Evolutionary conservation across 2,888 invertebrate species (phyloP), one percentile per base, ranked within the genome.

Genomic region (Drosophila kuntzei): DNA sequence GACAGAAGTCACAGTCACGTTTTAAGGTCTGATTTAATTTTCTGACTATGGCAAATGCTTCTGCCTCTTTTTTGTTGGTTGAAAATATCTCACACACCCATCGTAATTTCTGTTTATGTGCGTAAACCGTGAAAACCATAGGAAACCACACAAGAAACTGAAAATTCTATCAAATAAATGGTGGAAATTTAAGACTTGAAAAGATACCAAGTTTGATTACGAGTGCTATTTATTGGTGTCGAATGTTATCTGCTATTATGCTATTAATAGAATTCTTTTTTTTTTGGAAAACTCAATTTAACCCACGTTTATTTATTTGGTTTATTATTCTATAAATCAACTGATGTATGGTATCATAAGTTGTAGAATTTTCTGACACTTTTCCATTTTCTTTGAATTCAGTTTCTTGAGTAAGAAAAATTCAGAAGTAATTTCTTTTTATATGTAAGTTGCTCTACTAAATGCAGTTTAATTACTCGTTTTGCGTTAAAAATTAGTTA

Each of bases 21-120:
- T 82, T 84, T 67, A 84, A 79, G 72, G 70, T 69, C 61, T 76
- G 75, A 83, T 81, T 82, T 81, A 73, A 84, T 81, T 82, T 76
- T 60, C 63, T 32, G 44, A 16, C 58, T 58, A 27, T 43, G 61
- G 54, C n/a, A 25, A 27, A 14, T 25, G n/a, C 18, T 37, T 69
- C 46, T 58, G 14, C 6, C 25, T 27, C 37, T 11, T 47, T 58
- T 20, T 39, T 47, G 25, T 37, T 27, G n/a, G 5, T 27, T 6
- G 4, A 7, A 36, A 16, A 27, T 47, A 22, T 29, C 27, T 3
- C 27, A 47, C 47, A 29, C 46, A 46, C 36, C 37, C 46, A 37
- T 39, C 37, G 46, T 36, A 27, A 22, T 2, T 58, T 47, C 37
- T 29, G 39, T 16, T 50, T 14, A 27, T 34, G 16, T 51, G 60